Base-by-base conservation (phyloP, 2,797 vertebrate genomes). In the Pseudochaenichthys georgianus region DNA sequence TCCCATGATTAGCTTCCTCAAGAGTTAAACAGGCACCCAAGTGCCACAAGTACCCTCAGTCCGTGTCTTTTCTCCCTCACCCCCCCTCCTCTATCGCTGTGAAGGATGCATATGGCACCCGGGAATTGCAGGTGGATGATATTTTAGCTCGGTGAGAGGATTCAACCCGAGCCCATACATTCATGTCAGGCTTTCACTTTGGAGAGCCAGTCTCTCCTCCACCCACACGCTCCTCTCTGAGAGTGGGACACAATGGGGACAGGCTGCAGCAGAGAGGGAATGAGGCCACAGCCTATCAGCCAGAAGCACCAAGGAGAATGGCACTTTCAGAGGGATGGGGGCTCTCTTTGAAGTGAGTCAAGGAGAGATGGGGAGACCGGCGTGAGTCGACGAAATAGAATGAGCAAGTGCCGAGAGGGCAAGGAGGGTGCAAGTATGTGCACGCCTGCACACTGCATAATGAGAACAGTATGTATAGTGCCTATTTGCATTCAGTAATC, bases 1-100 rank as follows among this genome's bases (percentile, higher is more conserved):
- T 94, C 93, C 90, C 68, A 89, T 94, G 94, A 95, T 95, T 95
- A 94, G 94, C 93, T 93, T 91, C 92, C 93, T 94, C 93, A 94
- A 94, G 92, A 95, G 94, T 95, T 95, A 95, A 96, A 95, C 92
- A 94, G 92, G 87, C 91, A 86, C 92, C 92, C 83, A 83, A 91
- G 93, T 92, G 90, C 88, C 87, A 93, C 92, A 92, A 93, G 91
- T 93, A 87, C 91, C 82, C 89, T 91, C 87, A 77, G 75, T 64
- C 83, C 62, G 42, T 69, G 73, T 81, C 86, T 76, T 65, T 71
- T 69, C 62, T 70, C 52, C 57, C n/a, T 55, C 61, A 50, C 59
- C 54, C 42, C 45, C 12, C 38, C 51, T 21, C 19, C 51, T 23
- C 64, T 63, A 58, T 64, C 74, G 70, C 62, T 21, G 78, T 86